Evolutionary conservation across 2,797 vertebrate genomes (phyloP).

Genomic region (Gymnoscopelus microlampas): DNA sequence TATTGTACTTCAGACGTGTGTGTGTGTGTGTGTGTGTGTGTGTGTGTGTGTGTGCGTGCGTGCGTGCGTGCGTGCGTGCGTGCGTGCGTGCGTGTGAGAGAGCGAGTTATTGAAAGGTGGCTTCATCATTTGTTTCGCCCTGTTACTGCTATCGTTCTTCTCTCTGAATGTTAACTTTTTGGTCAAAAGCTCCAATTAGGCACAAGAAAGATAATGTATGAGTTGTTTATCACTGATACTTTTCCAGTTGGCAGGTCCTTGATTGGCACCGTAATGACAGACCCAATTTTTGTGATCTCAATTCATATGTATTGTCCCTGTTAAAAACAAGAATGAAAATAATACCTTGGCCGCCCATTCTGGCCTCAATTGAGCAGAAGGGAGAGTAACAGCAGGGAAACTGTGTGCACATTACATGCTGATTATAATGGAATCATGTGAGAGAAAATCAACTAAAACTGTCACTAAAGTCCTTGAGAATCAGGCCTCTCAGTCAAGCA

Average conservation of each 20-base stretch:
- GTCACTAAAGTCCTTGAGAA: background rate
- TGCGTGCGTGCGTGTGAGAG: conserved; percentile 11
- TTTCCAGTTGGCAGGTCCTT: too few relatives aligned
- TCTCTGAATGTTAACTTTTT: conserved; percentile 8
- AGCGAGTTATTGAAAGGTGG: conserved; percentile 51
- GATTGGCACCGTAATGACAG: too few relatives aligned
- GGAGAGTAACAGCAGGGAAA: background rate
- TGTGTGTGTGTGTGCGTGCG: conserved; percentile 22
- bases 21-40: conserved; percentile 7
- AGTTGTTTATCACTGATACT: too few relatives aligned
- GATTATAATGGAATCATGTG: conserved; percentile 14
- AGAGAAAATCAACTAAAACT: conserved; percentile 5
- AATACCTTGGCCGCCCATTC: conserved; percentile 1
- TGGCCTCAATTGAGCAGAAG: conserved; percentile 15
- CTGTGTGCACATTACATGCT: conserved; percentile 9
- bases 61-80: conserved; percentile 23
- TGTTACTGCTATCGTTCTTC: conserved; percentile 41
- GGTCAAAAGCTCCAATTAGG: conserved; percentile 22
- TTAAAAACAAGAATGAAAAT: background rate
- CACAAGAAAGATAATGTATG: background rate
- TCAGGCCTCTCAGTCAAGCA: too few relatives aligned
- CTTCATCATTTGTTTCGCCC: conserved; percentile 40
- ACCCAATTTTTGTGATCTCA: too few relatives aligned
- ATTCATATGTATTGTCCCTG: too few relatives aligned
- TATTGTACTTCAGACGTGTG: conserved; percentile 62